Base-by-base conservation (phyloP, 2,113 vertebrate genomes). In the Orycteropus afer region DNA sequence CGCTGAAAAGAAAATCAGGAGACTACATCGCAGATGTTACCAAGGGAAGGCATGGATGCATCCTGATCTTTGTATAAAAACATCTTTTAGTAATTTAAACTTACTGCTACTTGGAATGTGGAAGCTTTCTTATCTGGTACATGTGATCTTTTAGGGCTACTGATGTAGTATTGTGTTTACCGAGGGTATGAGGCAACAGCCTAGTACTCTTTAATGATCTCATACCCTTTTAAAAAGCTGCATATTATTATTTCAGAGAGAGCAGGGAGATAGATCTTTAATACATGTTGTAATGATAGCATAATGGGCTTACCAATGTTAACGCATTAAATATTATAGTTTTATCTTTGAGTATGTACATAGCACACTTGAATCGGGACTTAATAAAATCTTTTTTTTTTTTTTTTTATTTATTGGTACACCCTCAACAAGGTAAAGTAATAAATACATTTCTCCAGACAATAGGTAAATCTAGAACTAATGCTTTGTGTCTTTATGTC, bases 381-480 rank as follows among this genome's bases (percentile, higher is more conserved):
- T 78, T 53, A 59, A n/a, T n/a, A n/a, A n/a, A n/a, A n/a, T n/a
- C n/a, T n/a, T n/a, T n/a, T n/a, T n/a, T 49, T 59, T 15, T 69
- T 93, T 76, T 0, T 37, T 91, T 87, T 85, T 71, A 81, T 82
- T 90, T 93, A 49, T 79, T 57, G 17, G 29, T 37, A 93, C 42
- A 83, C 1, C 79, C 42, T 84, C 42, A 86, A 77, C 23, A 65
- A 85, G 49, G 7, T 23, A 92, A 89, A 2, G 32, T 45, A 27
- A 63, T 29, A n/a, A 79, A 76, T 71, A 78, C 8, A 59, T 77
- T 80, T 90, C 73, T 92, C 32, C 34, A 82, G 40, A 45, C 1
- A 78, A n/a, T 79, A 74, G 51, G 18, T 92, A 85, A 81, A 87
- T 79, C 13, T 25, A 59, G 40, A 86, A 79, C 59, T 74, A 71